A percentile compares a stretch with the other conserved stretches of the same genome.
Evolutionary conservation across 2,888 invertebrate species (phyloP).

Genomic region (Chelonus formosanus): DNA sequence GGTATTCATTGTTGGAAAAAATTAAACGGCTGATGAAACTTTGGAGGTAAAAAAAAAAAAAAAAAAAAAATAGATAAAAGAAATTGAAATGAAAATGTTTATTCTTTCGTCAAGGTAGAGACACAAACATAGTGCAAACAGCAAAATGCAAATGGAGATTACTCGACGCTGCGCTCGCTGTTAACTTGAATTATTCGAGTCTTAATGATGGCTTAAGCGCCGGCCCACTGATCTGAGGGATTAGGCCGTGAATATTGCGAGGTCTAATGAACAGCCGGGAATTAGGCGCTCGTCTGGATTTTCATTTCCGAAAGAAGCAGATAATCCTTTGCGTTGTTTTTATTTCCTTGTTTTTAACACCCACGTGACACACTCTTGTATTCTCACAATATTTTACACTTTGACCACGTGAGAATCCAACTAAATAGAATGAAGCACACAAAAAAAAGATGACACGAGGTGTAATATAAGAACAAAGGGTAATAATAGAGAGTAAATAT

Average conservation of each 20-base stretch:
- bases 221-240: conserved; percentile 64
- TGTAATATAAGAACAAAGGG: conserved; percentile 2
- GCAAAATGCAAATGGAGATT: conserved; percentile 65
- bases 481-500: conserved; percentile 9
- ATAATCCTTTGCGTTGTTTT: conserved; percentile 33
- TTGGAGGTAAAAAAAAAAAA: too few species aligned
- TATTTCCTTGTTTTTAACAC: background rate
- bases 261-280: conserved; percentile 61
- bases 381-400: conserved; percentile 1
- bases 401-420: background rate
- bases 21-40: too few species aligned
- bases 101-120: conserved; percentile 46
- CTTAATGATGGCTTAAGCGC: conserved; percentile 65
- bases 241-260: conserved; percentile 63
- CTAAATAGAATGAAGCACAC: background rate
- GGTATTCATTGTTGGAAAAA: background rate
- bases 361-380: conserved; percentile 4
- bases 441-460: background rate
- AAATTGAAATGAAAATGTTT: conserved; percentile 49
- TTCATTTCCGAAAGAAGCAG: conserved; percentile 45
- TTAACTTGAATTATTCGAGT: conserved; percentile 66
- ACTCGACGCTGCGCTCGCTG: conserved; percentile 57
- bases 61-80: background rate
- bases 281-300: conserved; percentile 55
- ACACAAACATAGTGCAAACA: conserved; percentile 48